A percentile compares a stretch with the other conserved stretches of the same genome.
Evolutionary conservation across 64 coral and sea anemone genomes (phyloP).

Genomic region (Actinia tenebrosa): DNA sequence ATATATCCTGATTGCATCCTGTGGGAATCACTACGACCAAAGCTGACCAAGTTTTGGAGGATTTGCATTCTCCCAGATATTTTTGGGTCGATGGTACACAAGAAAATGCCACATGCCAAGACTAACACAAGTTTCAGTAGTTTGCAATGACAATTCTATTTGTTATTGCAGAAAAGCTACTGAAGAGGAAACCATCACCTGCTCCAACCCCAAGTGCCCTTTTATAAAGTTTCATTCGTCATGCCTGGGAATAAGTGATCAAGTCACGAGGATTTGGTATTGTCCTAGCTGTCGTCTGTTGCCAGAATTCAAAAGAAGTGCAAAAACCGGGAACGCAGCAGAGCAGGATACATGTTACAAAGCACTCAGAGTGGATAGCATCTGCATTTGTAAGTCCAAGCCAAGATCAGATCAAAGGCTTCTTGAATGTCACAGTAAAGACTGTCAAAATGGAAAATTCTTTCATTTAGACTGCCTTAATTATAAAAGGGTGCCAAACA

Average conservation of each 20-base stretch:
- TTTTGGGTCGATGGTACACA: conserved; percentile 54
- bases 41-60: conserved; percentile 47
- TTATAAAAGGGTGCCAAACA: conserved; percentile 8
- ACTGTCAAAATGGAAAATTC: background rate
- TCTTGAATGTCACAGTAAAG: conserved; percentile 9
- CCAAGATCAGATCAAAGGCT: conserved; percentile 4
- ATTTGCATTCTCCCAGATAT: conserved; percentile 33
- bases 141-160: background rate
- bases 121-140: background rate
- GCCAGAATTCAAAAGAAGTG: background rate
- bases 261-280: conserved; percentile 21
- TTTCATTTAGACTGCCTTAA: conserved; percentile 16
- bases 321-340: background rate
- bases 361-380: conserved; percentile 5
- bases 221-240: conserved; percentile 29
- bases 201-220: conserved; percentile 14
- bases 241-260: conserved; percentile 24
- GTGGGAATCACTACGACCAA: conserved; percentile 38
- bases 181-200: background rate
- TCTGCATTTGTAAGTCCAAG: conserved; percentile 1
- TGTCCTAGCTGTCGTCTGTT: conserved; percentile 27
- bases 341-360: background rate
- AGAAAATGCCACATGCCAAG: conserved; percentile 11
- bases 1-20: conserved; percentile 9
- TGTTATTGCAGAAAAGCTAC: conserved; percentile 22